phyloP scores from a whole-genome alignment of 2,888 invertebrate genomes.

The Hirudinaria manillensis region DNA sequence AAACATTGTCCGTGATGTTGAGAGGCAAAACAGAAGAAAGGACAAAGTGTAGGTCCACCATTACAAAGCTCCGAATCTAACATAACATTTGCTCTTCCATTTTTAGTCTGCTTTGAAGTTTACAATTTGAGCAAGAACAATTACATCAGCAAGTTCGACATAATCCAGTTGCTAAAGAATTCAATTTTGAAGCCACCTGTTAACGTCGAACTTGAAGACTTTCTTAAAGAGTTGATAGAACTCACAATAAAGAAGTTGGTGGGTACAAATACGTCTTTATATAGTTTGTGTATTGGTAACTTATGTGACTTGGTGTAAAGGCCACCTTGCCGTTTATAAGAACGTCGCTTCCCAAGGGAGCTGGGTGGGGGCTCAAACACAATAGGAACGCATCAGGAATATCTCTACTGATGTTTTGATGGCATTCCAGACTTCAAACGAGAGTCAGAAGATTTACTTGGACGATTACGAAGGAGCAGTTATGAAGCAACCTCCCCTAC shows the following conservation, averaged over 20 bases:
- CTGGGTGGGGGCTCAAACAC: too few species aligned
- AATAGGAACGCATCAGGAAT: too few species aligned
- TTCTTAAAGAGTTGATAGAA: conserved; percentile 25
- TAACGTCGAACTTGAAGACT: conserved; percentile 22
- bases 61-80: too few species aligned
- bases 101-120: conserved; percentile 20
- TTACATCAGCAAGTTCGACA: conserved; percentile 27
- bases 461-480: conserved; percentile 21
- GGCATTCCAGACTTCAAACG: conserved; percentile 15
- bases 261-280: background rate
- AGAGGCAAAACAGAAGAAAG: conserved; percentile 22
- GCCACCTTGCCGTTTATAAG: too few species aligned
- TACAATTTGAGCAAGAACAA: conserved; percentile 26
- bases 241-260: conserved; percentile 26
- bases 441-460: conserved; percentile 7
- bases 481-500: conserved; percentile 2
- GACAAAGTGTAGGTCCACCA: conserved; percentile 11
- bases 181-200: conserved; percentile 23
- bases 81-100: too few species aligned
- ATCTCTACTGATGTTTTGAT: too few species aligned
- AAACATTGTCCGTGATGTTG: conserved; percentile 23
- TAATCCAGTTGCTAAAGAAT: conserved; percentile 29
- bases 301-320: too few species aligned
- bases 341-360: too few species aligned
- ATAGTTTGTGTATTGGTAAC: too few species aligned